Percentiles rank a stretch among this genome's conserved stretches.
Conservation (phyloP, 2,797 vertebrate species). For the Ibycter americanus region DNA sequence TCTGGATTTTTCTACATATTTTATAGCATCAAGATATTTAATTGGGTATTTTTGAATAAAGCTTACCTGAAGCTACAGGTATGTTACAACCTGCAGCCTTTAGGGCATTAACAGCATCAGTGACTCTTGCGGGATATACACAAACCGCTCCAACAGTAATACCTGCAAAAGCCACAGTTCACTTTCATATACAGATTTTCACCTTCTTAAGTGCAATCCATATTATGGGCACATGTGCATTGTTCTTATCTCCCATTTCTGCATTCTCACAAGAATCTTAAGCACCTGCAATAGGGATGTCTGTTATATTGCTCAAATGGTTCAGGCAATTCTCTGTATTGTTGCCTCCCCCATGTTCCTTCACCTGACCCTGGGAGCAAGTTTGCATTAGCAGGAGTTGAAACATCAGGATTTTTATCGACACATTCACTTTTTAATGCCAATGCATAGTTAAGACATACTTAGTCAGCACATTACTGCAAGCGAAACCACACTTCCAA, state of each 20-base stretch:
- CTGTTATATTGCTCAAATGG: neutral
- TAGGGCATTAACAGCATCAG: conserved; percentile 84
- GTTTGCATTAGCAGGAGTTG: neutral
- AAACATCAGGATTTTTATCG: neutral
- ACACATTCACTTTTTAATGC: neutral
- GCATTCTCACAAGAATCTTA: neutral
- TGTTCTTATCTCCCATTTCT: neutral
- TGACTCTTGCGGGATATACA: conserved; percentile 90
- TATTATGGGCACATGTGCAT: accelerated
- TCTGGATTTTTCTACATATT: neutral
- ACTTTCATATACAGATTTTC: neutral
- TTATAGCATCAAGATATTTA: neutral
- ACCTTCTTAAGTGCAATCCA: neutral
- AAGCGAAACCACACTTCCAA: neutral
- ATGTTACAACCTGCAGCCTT: conserved; percentile 83
- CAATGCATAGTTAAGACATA: neutral
- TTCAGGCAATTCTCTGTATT: neutral
- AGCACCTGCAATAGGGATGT: neutral
- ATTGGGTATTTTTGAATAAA: neutral
- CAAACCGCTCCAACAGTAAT: conserved; percentile 89
- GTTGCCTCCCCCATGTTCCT: neutral
- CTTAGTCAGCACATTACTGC: neutral
- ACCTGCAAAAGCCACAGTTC: conserved; percentile 73
- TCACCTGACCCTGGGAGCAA: neutral
- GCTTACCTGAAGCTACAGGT: conserved; percentile 91